phyloP scores from a whole-genome alignment of 2,113 vertebrate genomes.

The Campylorhamphus procurvoides region DNA sequence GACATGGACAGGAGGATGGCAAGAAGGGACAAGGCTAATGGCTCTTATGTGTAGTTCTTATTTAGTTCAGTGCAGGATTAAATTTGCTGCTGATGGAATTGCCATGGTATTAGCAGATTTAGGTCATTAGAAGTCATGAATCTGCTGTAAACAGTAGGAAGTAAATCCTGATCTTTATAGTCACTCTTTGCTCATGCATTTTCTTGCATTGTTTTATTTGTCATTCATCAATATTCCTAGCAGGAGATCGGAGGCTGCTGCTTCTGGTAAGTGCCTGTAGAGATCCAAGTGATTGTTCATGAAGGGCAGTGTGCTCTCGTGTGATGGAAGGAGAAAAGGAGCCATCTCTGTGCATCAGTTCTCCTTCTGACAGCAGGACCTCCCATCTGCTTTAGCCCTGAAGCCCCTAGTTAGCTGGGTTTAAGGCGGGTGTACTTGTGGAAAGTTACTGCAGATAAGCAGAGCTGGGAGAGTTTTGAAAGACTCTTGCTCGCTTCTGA shows the following conservation, averaged over 20 bases:
- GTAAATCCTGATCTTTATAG: background rate
- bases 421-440: background rate
- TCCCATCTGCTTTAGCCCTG: background rate
- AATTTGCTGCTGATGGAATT: background rate
- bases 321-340: background rate
- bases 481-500: background rate
- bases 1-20: background rate
- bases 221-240: background rate
- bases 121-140: background rate
- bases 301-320: background rate
- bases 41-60: background rate
- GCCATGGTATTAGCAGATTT: background rate
- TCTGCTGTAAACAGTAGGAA: background rate
- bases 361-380: background rate
- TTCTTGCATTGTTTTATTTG: background rate
- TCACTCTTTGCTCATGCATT: background rate
- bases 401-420: background rate
- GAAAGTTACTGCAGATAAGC: background rate
- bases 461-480: background rate
- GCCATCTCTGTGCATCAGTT: background rate
- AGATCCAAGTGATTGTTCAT: background rate
- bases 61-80: background rate
- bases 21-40: background rate
- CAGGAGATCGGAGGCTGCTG: background rate
- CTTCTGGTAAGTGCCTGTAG: background rate